Conservation (phyloP, 2,888 invertebrate species). For the Macrophya alboannulata region DNA sequence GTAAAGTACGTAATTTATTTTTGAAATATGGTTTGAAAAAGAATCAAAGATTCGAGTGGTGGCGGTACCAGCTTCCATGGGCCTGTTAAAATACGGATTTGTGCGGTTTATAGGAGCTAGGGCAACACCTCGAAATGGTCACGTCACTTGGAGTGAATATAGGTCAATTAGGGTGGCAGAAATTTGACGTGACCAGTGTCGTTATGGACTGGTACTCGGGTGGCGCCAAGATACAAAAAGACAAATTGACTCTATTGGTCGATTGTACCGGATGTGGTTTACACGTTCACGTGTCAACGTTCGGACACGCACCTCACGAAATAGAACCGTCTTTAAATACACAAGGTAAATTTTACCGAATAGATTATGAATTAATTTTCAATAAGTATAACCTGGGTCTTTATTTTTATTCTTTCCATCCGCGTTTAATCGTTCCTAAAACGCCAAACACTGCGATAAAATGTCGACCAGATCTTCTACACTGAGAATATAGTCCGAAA, state of each 20-base stretch:
- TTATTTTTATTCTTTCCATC: not conserved
- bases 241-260: conserved; percentile 89
- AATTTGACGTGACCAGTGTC: conserved; percentile 90
- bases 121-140: conserved; percentile 77
- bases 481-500: not conserved
- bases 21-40: not conserved
- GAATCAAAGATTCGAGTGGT: not conserved
- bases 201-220: conserved; percentile 88
- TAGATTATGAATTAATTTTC: not conserved
- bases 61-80: not conserved
- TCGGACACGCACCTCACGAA: conserved; percentile 76
- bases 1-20: conserved; percentile 81
- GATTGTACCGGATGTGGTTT: conserved; percentile 92
- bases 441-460: not conserved
- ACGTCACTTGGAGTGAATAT: conserved; percentile 82
- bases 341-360: conserved; percentile 70
- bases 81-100: not conserved
- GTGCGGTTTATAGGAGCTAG: conserved; percentile 72
- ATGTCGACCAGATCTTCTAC: not conserved
- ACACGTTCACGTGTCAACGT: conserved; percentile 85
- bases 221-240: conserved; percentile 75
- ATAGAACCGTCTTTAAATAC: conserved; percentile 76
- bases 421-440: not conserved
- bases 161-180: conserved; percentile 91
- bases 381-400: too few relatives aligned